Evolutionary conservation across 2,113 vertebrate species (phyloP).

Genomic region (Phasianus colchicus): DNA sequence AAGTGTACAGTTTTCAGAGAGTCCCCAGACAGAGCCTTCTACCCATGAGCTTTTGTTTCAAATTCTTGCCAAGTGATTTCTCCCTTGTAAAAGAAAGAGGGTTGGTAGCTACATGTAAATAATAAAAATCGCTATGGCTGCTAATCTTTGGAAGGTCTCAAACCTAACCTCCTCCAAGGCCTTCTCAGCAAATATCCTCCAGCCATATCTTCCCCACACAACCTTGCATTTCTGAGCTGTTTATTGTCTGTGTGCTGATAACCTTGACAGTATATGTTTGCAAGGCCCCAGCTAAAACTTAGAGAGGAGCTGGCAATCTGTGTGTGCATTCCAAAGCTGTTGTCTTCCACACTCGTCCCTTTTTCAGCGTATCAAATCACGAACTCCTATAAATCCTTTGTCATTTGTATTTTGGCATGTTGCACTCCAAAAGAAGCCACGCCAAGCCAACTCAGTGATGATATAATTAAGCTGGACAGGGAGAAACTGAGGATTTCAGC

Average conservation of each 20-base stretch:
- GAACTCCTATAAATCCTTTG: slow-evolving; percentile 32
- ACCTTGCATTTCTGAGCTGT: slow-evolving; percentile 52
- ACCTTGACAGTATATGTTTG: slow-evolving; percentile 41
- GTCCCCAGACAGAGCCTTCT: neutral
- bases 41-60: neutral
- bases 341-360: neutral
- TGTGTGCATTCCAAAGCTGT: neutral
- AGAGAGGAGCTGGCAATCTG: neutral
- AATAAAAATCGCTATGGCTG: slow-evolving; percentile 41
- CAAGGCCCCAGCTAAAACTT: slow-evolving; percentile 50
- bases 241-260: neutral
- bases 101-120: slow-evolving; percentile 7
- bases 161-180: slow-evolving; percentile 39
- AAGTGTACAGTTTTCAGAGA: neutral
- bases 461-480: slow-evolving; percentile 45
- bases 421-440: slow-evolving; percentile 39
- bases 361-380: slow-evolving; percentile 40
- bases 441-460: slow-evolving; percentile 25
- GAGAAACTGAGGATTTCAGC: slow-evolving; percentile 60
- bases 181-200: neutral
- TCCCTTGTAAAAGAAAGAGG: slow-evolving; percentile 19
- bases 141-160: slow-evolving; percentile 39
- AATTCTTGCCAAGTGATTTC: slow-evolving; percentile 10
- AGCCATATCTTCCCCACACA: slow-evolving; percentile 13
- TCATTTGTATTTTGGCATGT: slow-evolving; percentile 48